Conservation (phyloP, 2,888 invertebrate species). For the Leucozona laternaria region DNA sequence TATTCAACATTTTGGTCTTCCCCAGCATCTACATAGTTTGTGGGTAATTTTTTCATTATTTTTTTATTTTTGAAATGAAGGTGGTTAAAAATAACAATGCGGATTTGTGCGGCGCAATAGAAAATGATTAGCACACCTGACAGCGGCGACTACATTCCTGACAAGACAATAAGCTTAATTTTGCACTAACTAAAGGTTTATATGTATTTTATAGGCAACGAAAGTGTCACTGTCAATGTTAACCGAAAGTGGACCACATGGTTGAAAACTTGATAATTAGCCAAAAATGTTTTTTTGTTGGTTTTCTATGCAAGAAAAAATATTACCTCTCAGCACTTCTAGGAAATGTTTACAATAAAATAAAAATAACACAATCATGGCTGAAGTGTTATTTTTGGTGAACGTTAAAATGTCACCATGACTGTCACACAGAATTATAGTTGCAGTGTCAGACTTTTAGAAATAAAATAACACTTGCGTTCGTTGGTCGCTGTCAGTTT, state of each 20-base stretch:
- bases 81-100: conserved; percentile 49
- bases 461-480: conserved; percentile 26
- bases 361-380: not conserved
- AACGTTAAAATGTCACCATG: conserved; percentile 41
- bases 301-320: not conserved
- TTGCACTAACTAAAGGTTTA: conserved; percentile 43
- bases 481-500: conserved; percentile 29
- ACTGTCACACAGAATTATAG: conserved; percentile 47
- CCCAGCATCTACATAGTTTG: not conserved
- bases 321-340: not conserved
- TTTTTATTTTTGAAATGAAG: not conserved
- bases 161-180: conserved; percentile 61
- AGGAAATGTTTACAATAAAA: conserved; percentile 11
- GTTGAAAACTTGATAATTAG: conserved; percentile 51
- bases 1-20: conserved; percentile 31
- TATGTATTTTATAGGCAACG: not conserved
- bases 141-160: conserved; percentile 31
- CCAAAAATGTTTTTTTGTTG: conserved; percentile 34
- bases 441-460: conserved; percentile 30
- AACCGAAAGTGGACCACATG: conserved; percentile 65
- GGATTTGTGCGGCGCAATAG: not conserved
- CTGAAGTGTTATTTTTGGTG: conserved; percentile 28
- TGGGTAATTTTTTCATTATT: not conserved
- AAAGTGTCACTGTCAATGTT: conserved; percentile 70
- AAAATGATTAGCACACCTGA: conserved; percentile 62